phyloP scores from a whole-genome alignment of 1,140 invertebrate genomes.

The Aphaenogaster ashmeadi region DNA sequence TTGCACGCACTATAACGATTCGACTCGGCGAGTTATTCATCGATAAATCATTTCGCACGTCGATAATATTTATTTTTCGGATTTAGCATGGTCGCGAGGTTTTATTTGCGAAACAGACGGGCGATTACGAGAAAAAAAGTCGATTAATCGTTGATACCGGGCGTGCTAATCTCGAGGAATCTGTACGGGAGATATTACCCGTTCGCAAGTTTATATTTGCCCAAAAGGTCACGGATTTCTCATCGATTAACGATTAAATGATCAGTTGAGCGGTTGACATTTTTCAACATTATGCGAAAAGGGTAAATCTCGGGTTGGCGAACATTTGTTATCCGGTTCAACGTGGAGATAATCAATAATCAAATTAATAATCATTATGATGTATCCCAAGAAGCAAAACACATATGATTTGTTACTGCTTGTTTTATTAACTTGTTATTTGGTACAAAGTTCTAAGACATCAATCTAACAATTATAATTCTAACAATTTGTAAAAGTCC shows the following conservation, averaged over 20 bases:
- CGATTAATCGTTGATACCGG: conserved; percentile 24
- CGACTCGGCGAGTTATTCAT: neutral
- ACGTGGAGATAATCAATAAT: neutral
- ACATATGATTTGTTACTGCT: neutral
- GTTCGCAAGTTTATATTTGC: conserved; percentile 60
- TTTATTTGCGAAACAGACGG: conserved; percentile 7
- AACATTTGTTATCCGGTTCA: conserved; percentile 24
- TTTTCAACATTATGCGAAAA: conserved; percentile 58
- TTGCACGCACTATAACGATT: neutral
- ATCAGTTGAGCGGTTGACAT: conserved; percentile 69
- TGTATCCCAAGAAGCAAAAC: too few relatives aligned
- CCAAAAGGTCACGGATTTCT: conserved; percentile 76
- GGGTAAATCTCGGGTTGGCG: conserved; percentile 11
- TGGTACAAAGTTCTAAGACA: neutral
- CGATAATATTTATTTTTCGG: conserved; percentile 10
- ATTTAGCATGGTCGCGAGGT: neutral
- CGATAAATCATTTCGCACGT: conserved; percentile 25
- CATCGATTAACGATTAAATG: conserved; percentile 73
- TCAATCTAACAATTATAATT: neutral
- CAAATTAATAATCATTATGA: neutral
- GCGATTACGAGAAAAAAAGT: neutral
- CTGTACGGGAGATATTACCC: conserved; percentile 30
- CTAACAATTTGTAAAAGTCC: too few relatives aligned
- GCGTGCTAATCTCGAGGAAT: conserved; percentile 43
- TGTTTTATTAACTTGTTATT: neutral